Evolutionary conservation across 1,140 invertebrate species (phyloP), one percentile per base, ranked within the genome.

Genomic region (Drosophila subobscura): DNA sequence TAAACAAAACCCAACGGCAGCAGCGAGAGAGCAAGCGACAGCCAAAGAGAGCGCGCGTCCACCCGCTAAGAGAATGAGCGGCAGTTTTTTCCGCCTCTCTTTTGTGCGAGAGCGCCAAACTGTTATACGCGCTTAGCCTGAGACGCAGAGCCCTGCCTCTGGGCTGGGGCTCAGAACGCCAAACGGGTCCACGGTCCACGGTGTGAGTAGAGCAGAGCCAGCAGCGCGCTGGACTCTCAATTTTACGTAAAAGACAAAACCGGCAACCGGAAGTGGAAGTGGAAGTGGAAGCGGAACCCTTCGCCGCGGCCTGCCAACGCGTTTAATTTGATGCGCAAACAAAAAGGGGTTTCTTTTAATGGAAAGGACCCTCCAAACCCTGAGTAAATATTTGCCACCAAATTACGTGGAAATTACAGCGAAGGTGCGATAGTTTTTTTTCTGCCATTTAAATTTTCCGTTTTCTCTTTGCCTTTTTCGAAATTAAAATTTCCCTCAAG

Each of bases 321-420:
- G 77, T 77, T 78, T 86, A 77, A 85, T 85, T 85, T 88, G 60
- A 86, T 78, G 77, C 54, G 73, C 77, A 86, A 85, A 88, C 81
- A 85, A 88, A 86, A 20, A 20, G 16, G 16, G 16, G 16, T 81
- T 77, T 66, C 68, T 37, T 68, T 81, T 86, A 81, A 85, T 85
- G 81, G 29, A 41, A 41, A 72, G 58, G 16, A 44, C 33, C 3
- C 10, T 6, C 0, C 6, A 3, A 3, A 37, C 4, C 33, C 22
- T 40, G 14, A 64, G 66, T 72, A 85, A 85, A 84, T 84, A 85
- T 85, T 84, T 79, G 73, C 59, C 56, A 53, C 52, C 25, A 71
- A 83, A 85, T 85, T 86, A 85, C 14, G 2, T 2, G 37, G 61
- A 67, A 72, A 56, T 56, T 58, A 25, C 46, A 44, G 46, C 16